Evolutionary conservation across 2,797 vertebrate genomes (phyloP).

Genomic region (Kryptopterus vitreolus): DNA sequence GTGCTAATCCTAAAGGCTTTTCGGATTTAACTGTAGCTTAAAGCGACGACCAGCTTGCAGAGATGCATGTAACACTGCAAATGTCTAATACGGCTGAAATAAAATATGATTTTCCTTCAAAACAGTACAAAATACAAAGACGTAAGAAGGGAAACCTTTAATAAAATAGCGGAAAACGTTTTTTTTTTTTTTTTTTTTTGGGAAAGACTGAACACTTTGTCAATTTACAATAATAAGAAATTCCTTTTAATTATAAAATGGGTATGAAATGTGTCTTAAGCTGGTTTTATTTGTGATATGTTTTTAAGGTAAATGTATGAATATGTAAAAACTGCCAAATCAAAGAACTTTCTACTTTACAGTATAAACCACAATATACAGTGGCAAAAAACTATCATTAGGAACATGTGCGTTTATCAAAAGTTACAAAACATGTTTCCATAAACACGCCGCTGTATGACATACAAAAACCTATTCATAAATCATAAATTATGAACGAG

Average conservation of each 20-base stretch:
- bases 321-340: not conserved
- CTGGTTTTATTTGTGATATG: not conserved
- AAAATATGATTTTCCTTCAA: too few species aligned
- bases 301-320: not conserved
- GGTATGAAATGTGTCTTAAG: not conserved
- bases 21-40: not conserved
- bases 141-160: not conserved
- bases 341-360: not conserved
- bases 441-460: not conserved
- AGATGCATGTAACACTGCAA: not conserved
- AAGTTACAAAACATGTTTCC: not conserved
- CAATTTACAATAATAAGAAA: not conserved
- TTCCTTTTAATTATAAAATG: not conserved
- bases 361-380: too few species aligned
- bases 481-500: not conserved
- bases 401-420: too few species aligned
- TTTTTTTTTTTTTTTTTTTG: too few species aligned
- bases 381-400: too few species aligned
- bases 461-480: not conserved
- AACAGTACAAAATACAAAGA: not conserved
- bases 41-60: not conserved
- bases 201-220: not conserved
- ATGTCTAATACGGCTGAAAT: not conserved
- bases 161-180: not conserved
- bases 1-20: not conserved